phyloP scores from a whole-genome alignment of 2,888 invertebrate genomes.

The Julus scandinavius region DNA sequence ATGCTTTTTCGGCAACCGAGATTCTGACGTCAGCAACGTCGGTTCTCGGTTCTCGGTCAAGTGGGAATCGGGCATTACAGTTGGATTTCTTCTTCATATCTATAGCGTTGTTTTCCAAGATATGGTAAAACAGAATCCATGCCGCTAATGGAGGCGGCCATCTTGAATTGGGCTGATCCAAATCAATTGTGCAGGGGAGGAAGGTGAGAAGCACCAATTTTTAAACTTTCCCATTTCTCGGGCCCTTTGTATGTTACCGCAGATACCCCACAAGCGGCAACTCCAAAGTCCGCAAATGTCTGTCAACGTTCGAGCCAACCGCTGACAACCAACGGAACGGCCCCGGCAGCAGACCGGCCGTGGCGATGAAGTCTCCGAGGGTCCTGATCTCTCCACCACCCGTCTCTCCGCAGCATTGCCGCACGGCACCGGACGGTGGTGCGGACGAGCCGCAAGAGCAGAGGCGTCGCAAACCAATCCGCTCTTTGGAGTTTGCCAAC shows the following conservation, averaged over 20 bases:
- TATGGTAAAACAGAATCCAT: no score
- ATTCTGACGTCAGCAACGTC: no score
- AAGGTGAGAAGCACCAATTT: no score
- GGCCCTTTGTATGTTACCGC: background rate
- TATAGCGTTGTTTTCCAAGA: no score
- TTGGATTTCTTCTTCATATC: no score
- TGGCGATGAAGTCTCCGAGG: background rate
- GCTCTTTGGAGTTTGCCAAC: background rate
- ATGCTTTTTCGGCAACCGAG: no score
- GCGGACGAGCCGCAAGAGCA: background rate
- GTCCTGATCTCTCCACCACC: background rate
- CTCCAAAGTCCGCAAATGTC: constrained; percentile 28
- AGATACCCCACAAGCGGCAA: background rate
- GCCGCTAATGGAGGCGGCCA: no score
- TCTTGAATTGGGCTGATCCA: no score
- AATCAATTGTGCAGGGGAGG: no score
- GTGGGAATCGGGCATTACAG: no score
- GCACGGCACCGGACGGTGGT: background rate
- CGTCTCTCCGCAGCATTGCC: background rate
- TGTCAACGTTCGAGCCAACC: constrained; percentile 41
- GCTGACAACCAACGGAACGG: background rate
- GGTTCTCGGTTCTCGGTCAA: no score
- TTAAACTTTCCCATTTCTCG: no score
- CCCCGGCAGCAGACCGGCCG: background rate
- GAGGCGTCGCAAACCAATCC: background rate